Evolutionary conservation across 2,113 vertebrate genomes (phyloP).

Genomic region (Channa argus): DNA sequence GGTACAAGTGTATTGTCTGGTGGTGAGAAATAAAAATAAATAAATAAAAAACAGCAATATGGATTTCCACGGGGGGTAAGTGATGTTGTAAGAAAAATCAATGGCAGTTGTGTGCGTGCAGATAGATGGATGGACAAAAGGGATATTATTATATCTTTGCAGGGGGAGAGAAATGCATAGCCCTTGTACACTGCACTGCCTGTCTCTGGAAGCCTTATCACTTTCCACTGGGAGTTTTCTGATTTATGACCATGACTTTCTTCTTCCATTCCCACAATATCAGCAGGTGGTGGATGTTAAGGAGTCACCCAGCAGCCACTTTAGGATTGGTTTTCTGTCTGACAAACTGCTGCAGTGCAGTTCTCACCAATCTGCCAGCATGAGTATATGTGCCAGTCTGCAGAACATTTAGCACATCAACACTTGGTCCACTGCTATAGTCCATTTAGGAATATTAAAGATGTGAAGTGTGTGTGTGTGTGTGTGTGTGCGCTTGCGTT

Average conservation of each 20-base stretch:
- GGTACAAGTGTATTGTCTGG: constrained; percentile 5
- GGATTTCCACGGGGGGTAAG: background rate
- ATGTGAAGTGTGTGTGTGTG: constrained; percentile 13
- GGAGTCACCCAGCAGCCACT: constrained; percentile 60
- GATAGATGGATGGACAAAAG: constrained; percentile 1
- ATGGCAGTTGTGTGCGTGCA: background rate
- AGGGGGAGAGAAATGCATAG: constrained; percentile 9
- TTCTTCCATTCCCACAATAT: constrained; percentile 51
- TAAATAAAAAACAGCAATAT: background rate
- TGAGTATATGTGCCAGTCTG: constrained; percentile 38
- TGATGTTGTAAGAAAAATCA: constrained; percentile 11
- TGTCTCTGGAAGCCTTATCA: constrained; percentile 51
- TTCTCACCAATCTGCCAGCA: constrained; percentile 45
- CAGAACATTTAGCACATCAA: constrained; percentile 51
- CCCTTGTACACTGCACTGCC: background rate
- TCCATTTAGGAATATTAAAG: constrained; percentile 51
- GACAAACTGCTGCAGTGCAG: constrained; percentile 73
- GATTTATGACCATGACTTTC: constrained; percentile 62
- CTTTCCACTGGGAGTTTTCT: constrained; percentile 26
- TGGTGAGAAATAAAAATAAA: constrained; percentile 13
- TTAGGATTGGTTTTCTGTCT: constrained; percentile 69
- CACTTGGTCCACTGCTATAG: constrained; percentile 10
- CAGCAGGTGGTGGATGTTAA: constrained; percentile 68
- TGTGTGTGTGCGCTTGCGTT: too few relatives aligned
- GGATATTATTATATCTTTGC: constrained; percentile 26